Conservation (phyloP, 2,888 invertebrate species). For the Temnothorax unifasciatus region DNA sequence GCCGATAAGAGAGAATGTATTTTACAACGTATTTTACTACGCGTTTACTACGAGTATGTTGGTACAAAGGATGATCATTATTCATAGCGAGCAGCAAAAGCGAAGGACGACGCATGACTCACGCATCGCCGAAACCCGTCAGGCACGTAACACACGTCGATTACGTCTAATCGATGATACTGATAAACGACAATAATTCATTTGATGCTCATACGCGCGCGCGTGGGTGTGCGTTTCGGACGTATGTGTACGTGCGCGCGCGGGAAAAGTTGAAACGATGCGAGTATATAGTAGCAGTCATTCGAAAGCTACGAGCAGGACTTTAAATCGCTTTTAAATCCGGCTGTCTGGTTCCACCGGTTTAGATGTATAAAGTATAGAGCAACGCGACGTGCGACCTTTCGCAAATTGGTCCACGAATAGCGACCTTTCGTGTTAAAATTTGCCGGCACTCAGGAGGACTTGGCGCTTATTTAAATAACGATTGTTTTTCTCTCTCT, state of each 20-base stretch:
- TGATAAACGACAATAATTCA: conserved; percentile 54
- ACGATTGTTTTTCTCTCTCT: background rate
- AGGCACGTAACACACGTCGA: conserved; percentile 27
- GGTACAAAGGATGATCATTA: conserved; percentile 37
- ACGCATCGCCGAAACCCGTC: conserved; percentile 33
- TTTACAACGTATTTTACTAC: conserved; percentile 3
- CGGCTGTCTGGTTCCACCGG: conserved; percentile 62
- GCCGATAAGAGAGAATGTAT: conserved; percentile 3
- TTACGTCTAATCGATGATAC: conserved; percentile 52
- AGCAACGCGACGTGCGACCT: conserved; percentile 66
- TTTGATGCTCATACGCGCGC: conserved; percentile 14
- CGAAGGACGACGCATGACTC: conserved; percentile 50
- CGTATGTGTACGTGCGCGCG: background rate
- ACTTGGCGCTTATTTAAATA: background rate
- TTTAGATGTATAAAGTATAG: conserved; percentile 61
- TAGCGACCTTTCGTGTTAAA: conserved; percentile 67
- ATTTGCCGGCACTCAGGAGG: conserved; percentile 32
- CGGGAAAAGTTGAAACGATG: conserved; percentile 37
- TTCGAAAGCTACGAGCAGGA: conserved; percentile 47
- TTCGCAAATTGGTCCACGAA: conserved; percentile 70
- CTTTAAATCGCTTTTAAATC: conserved; percentile 63
- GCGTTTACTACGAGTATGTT: conserved; percentile 8
- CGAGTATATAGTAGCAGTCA: background rate
- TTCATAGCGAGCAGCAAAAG: conserved; percentile 33
- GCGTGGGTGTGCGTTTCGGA: too few species aligned